These are phyloP conservation scores for Apomyelois bistriatella DNA, from an alignment of 2,888 invertebrate species.

Conservation along the genomic window DNA sequence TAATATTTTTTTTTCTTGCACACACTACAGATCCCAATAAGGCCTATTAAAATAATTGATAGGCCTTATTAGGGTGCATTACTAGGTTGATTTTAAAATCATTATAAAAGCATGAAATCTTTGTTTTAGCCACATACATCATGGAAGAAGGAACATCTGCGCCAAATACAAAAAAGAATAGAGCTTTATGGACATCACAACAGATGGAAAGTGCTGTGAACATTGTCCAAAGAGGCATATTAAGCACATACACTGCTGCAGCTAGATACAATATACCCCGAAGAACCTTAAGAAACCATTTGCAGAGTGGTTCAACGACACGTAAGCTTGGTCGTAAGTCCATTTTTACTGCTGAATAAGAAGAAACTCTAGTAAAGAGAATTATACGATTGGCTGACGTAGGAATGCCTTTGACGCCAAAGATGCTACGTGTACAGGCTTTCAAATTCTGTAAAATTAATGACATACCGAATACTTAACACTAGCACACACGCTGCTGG, in stretches of 20 bases:
- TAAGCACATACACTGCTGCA: neutral
- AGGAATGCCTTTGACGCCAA: constrained; percentile 22
- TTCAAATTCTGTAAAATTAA: constrained; percentile 19
- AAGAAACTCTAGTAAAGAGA: neutral
- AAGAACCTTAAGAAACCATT: constrained; percentile 12
- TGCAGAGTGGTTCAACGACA: neutral
- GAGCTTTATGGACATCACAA: no score
- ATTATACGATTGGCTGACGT: constrained; percentile 19
- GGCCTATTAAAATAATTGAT: no score
- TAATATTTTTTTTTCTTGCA: no score
- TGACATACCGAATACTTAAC: constrained; percentile 17
- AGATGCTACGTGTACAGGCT: constrained; percentile 19
- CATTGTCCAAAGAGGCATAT: neutral
- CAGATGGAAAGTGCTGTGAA: neutral
- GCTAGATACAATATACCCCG: constrained; percentile 3
- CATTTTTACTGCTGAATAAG: neutral
- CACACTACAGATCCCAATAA: no score
- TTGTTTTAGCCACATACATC: no score
- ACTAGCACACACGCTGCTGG: constrained; percentile 10
- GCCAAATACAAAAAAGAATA: no score
- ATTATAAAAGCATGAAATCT: no score
- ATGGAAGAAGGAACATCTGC: no score
- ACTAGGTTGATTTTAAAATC: no score
- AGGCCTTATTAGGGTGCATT: no score
- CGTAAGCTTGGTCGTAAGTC: neutral